Evolutionary conservation across 2,113 vertebrate genomes (phyloP), one percentile per base, ranked within the genome.

Genomic region (Caranx ignobilis): DNA sequence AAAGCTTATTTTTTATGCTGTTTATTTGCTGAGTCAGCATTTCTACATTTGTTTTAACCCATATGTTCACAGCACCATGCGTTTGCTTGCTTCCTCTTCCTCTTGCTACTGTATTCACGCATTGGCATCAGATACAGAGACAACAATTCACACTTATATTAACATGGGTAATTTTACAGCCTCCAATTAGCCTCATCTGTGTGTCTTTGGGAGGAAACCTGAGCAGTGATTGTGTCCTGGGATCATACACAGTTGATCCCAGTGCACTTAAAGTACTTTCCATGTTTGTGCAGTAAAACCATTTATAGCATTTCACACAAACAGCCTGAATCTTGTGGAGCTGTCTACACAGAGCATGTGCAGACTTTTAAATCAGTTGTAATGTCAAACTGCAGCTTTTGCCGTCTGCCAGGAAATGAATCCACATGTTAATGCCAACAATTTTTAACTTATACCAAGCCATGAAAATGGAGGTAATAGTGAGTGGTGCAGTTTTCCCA

Each of bases 261-360:
- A 68, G 37, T 74, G 34, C 61, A 65, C 62, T 78, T 34, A 75
- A 71, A 48, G 52, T 34, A n/a, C 19, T 64, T 61, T 61, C 57
- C 67, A 76, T 55, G 32, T 72, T 56, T 73, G 35, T 67, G 21
- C 63, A 77, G 76, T 76, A 57, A 79, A 68, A 77, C 59, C 16
- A 59, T 59, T 13, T 69, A 79, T 64, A 77, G 54, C 16, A 59
- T 59, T 13, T 69, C 48, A 76, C 57, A 84, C 0, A 71, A 64
- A 48, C 52, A 65, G 56, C 34, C 50, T 71, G 32, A 6, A 56
- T 26, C 47, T 66, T 26, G 34, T 15, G 66, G 47, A 39, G 31
- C 48, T 19, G 3, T n/a, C 18, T 9, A 19, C 9, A 8, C 6
- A 73, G 47, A 62, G 26, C 11, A 56, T 74, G 39, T 3, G 10